Conservation (phyloP, 2,888 invertebrate genomes). For the Lissocephala sabroskyi region DNA sequence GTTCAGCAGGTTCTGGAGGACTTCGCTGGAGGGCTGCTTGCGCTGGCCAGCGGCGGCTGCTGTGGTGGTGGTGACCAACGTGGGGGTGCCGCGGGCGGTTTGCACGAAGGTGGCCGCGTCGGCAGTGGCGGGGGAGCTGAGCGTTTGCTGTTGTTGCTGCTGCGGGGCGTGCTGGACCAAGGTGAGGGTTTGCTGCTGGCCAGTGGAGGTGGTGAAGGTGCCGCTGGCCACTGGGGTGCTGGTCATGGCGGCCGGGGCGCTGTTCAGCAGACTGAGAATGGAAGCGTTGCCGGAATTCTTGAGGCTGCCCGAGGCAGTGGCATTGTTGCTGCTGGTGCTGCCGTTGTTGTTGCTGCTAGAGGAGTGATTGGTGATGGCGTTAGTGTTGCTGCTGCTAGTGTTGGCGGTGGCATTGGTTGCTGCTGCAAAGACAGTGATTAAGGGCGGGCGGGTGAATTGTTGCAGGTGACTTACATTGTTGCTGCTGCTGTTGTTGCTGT, state of each 20-base stretch:
- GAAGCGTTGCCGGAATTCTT: conserved; percentile 77
- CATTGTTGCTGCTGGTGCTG: conserved; percentile 14
- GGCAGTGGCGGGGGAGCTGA: conserved; percentile 41
- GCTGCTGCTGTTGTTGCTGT: conserved; percentile 63
- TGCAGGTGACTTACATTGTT: conserved; percentile 14
- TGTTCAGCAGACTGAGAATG: conserved; percentile 84
- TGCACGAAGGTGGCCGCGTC: conserved; percentile 60
- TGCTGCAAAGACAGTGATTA: conserved; percentile 15
- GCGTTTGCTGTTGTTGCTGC: conserved; percentile 47
- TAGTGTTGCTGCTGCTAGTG: conserved; percentile 18
- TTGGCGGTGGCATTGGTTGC: conserved; percentile 12
- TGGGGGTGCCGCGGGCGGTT: conserved; percentile 45
- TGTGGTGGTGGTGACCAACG: conserved; percentile 34
- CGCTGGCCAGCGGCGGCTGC: conserved; percentile 43
- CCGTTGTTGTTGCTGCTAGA: conserved; percentile 16
- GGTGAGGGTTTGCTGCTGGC: conserved; percentile 61
- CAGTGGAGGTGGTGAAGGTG: conserved; percentile 66
- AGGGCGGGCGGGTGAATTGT: conserved; percentile 12
- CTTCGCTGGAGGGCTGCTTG: conserved; percentile 67
- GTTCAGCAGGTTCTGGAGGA: conserved; percentile 68
- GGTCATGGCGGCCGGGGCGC: conserved; percentile 83
- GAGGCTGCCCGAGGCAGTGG: conserved; percentile 21
- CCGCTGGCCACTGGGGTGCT: conserved; percentile 75
- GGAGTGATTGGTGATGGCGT: conserved; percentile 18
- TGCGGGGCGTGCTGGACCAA: conserved; percentile 56